Percentiles rank a stretch among this genome's conserved stretches.
phyloP scores from a whole-genome alignment of 2,113 vertebrate species.

The Furnarius figulus region DNA sequence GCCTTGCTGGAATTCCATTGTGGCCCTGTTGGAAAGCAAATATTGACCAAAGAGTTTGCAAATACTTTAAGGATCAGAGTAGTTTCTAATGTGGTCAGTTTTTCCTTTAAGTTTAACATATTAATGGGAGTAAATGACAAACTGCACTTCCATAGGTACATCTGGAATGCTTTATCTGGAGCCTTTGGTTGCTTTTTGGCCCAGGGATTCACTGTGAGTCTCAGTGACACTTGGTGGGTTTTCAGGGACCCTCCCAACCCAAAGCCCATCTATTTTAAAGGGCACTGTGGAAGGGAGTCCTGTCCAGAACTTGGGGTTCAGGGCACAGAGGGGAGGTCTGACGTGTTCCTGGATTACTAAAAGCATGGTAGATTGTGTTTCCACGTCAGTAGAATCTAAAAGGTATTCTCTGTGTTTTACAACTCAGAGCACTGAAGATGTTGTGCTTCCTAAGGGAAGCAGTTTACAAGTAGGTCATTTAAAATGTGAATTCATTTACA shows the following conservation, averaged over 20 bases:
- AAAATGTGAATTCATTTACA: background rate
- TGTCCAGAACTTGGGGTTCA: rapidly evolving
- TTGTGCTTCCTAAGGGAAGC: background rate
- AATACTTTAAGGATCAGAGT: background rate
- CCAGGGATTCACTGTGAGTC: background rate
- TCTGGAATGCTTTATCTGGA: background rate
- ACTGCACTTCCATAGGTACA: background rate
- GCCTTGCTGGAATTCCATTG: background rate
- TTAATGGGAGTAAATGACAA: background rate
- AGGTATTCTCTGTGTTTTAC: background rate
- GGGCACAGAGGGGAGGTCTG: background rate
- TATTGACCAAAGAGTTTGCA: background rate
- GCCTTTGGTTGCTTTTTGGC: background rate
- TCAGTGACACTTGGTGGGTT: background rate
- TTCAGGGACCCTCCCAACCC: background rate
- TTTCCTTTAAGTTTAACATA: background rate
- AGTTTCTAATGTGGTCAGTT: background rate
- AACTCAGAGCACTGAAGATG: background rate
- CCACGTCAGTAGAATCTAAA: background rate
- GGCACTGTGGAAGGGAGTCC: background rate
- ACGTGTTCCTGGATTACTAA: background rate
- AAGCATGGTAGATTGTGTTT: background rate
- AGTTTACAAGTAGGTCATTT: conserved; percentile 14
- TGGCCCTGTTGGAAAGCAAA: background rate
- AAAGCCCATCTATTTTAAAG: rapidly evolving